Conservation (phyloP, 2,797 vertebrate genomes). For the Notolepis coatsorum region DNA sequence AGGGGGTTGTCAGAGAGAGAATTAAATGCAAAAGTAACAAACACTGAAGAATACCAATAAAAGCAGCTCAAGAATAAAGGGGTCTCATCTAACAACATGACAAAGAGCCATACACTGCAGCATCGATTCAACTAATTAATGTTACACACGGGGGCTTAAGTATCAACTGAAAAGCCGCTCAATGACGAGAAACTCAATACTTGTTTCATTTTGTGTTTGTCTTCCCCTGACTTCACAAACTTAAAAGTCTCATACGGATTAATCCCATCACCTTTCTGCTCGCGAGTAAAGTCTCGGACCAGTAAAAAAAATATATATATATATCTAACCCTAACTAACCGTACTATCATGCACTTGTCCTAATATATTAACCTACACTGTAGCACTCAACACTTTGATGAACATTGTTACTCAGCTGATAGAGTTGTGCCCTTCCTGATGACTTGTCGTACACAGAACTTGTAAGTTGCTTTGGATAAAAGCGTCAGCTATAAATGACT, state of each 20-base stretch:
- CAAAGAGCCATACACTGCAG: conserved; percentile 47
- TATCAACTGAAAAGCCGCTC: conserved; percentile 57
- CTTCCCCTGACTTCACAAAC: conserved; percentile 30
- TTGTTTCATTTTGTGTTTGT: conserved; percentile 35
- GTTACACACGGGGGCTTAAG: conserved; percentile 63
- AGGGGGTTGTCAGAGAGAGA: neutral
- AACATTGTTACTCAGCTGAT: no score
- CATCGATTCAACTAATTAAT: conserved; percentile 71
- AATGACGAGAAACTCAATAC: conserved; percentile 47
- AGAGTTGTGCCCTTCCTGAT: no score
- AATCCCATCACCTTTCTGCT: conserved; percentile 20
- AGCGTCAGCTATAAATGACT: no score
- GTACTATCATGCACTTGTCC: no score
- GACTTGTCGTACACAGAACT: no score
- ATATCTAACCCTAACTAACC: no score
- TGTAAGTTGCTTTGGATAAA: no score
- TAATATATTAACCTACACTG: no score
- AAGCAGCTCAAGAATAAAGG: conserved; percentile 46
- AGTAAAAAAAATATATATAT: no score
- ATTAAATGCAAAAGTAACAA: conserved; percentile 17
- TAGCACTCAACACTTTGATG: no score
- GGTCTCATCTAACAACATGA: conserved; percentile 67
- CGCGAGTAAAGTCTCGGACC: conserved; percentile 23
- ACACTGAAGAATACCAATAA: conserved; percentile 48
- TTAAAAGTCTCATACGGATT: conserved; percentile 19